A percentile compares a stretch with the other conserved stretches of the same genome.
Evolutionary conservation across 2,888 invertebrate genomes (phyloP).

Genomic region (Agrotis clavis): DNA sequence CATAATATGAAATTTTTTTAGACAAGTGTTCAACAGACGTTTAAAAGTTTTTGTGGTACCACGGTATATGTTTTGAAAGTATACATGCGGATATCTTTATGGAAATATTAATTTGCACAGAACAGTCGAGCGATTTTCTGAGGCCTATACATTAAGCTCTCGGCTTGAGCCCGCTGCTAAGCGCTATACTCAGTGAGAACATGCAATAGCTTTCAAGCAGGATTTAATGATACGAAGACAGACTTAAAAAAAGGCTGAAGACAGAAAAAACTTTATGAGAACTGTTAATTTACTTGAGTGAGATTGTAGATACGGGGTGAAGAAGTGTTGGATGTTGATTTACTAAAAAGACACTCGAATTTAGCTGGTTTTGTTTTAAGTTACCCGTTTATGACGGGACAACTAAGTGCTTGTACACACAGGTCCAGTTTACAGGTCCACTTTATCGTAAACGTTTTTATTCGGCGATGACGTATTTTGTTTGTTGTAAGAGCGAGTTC

Average conservation of each 20-base stretch:
- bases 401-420: too few relatives aligned
- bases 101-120: slow-evolving; percentile 47
- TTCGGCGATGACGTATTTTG: too few relatives aligned
- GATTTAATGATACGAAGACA: slow-evolving; percentile 65
- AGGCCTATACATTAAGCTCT: slow-evolving; percentile 51
- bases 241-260: slow-evolving; percentile 61
- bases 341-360: neutral
- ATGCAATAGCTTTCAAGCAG: slow-evolving; percentile 73
- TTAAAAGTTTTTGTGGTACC: too few relatives aligned
- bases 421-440: neutral
- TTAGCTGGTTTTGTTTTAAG: neutral
- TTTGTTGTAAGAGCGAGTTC: too few relatives aligned
- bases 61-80: neutral
- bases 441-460: too few relatives aligned
- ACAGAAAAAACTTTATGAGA: slow-evolving; percentile 44
- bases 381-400: neutral
- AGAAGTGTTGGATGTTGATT: slow-evolving; percentile 14
- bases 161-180: slow-evolving; percentile 56
- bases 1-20: too few relatives aligned
- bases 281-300: slow-evolving; percentile 44
- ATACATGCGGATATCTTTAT: slow-evolving; percentile 5
- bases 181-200: slow-evolving; percentile 62
- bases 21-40: too few relatives aligned
- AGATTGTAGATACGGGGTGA: neutral
- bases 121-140: slow-evolving; percentile 35